Percentiles rank a stretch among this genome's conserved stretches.
Evolutionary conservation across 2,113 vertebrate species (phyloP).

Genomic region (Chelonoidis abingdonii): DNA sequence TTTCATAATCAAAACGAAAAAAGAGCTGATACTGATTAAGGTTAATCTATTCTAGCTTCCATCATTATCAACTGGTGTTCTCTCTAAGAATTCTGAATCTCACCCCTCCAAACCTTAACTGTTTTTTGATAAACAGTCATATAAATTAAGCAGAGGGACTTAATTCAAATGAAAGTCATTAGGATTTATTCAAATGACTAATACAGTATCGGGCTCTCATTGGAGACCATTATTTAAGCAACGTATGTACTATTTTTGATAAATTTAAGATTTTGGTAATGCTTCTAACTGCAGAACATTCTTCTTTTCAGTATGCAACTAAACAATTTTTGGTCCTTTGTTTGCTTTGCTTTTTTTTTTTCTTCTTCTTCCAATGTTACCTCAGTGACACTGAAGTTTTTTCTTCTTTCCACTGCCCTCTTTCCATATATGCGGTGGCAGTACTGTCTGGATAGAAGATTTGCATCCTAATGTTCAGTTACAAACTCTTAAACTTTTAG

Average conservation of each 20-base stretch:
- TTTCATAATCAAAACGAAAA: neutral
- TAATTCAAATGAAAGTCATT: neutral
- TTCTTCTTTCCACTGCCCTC: constrained; percentile 35
- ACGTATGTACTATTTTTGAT: accelerated
- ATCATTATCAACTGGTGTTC: neutral
- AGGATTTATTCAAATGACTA: neutral
- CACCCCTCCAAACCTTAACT: neutral
- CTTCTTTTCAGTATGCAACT: constrained; percentile 36
- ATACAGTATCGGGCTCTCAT: neutral
- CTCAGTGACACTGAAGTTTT: constrained; percentile 30
- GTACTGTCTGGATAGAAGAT: constrained; percentile 42
- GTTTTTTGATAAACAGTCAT: neutral
- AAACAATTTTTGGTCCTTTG: neutral
- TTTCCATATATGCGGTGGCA: constrained; percentile 19
- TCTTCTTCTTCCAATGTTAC: neutral
- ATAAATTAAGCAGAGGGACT: neutral
- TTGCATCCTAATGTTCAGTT: neutral
- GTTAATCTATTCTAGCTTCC: neutral
- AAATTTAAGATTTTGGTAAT: constrained; percentile 28
- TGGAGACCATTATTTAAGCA: neutral
- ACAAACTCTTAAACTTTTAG: neutral
- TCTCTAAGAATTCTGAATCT: neutral
- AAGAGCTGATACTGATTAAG: neutral
- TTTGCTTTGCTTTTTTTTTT: neutral
- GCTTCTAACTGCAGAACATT: neutral